phyloP scores from a whole-genome alignment of 2,888 invertebrate genomes.

The Platycheirus rosarum region DNA sequence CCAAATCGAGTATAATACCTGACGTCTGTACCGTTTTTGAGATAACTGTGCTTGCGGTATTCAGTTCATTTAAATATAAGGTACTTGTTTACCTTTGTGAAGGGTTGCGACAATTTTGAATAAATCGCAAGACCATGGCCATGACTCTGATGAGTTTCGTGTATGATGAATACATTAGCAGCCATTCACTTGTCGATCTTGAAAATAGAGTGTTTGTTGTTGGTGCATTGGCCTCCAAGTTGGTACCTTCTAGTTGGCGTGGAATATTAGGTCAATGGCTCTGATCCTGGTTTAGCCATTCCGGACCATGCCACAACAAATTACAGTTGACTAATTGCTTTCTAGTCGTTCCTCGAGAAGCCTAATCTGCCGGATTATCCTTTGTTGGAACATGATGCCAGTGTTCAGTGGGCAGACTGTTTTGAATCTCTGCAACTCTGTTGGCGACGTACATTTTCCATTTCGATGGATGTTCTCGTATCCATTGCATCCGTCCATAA shows the following conservation, averaged over 20 bases:
- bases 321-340: not conserved
- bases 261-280: not conserved
- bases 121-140: not conserved
- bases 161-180: not conserved
- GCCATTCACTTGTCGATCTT: not conserved
- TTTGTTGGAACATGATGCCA: conserved; percentile 3
- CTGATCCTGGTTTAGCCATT: not conserved
- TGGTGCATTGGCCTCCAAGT: not conserved
- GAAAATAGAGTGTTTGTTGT: not conserved
- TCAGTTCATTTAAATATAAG: not conserved
- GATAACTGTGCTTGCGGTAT: not conserved
- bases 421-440: not conserved
- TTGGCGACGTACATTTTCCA: not conserved
- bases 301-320: not conserved
- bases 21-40: not conserved
- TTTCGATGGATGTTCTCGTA: not conserved
- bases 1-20: not conserved
- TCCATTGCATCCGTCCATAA: no score
- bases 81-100: not conserved
- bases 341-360: not conserved
- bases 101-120: not conserved
- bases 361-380: not conserved
- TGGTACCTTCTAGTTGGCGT: not conserved
- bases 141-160: not conserved
- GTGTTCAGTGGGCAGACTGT: not conserved